Percentiles rank a stretch among this genome's conserved stretches.
Evolutionary conservation across 2,888 invertebrate genomes (phyloP).

Genomic region (Pristionchus exspectatus): DNA sequence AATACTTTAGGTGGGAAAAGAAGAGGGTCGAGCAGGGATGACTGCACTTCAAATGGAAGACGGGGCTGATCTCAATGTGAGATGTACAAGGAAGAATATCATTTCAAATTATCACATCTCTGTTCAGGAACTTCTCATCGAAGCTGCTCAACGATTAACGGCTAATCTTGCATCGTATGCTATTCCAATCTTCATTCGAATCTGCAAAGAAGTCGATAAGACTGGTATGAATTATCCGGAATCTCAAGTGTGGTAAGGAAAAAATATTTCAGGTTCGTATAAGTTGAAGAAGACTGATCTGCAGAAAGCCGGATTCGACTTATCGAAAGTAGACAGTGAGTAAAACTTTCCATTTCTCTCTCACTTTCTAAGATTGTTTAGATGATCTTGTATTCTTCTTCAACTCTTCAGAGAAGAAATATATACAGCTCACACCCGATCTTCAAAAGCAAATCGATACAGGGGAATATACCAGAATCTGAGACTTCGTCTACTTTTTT

Average conservation of each 20-base stretch:
- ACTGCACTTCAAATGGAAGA: slow-evolving; percentile 87
- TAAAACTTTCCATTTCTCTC: not conserved
- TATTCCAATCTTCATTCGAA: slow-evolving; percentile 90
- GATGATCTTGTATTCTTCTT: slow-evolving; percentile 85
- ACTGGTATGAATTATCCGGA: slow-evolving; percentile 89
- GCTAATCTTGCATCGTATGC: slow-evolving; percentile 88
- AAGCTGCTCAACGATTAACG: slow-evolving; percentile 69
- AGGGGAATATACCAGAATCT: slow-evolving; percentile 72
- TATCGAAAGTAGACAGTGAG: slow-evolving; percentile 66
- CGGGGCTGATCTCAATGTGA: slow-evolving; percentile 73
- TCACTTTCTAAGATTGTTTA: not conserved
- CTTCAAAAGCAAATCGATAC: slow-evolving; percentile 73
- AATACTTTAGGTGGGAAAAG: slow-evolving; percentile 55
- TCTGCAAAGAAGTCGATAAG: slow-evolving; percentile 88
- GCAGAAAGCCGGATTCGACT: slow-evolving; percentile 89
- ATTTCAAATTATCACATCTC: too few species aligned
- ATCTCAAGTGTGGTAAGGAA: too few species aligned
- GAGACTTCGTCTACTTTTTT: slow-evolving; percentile 35
- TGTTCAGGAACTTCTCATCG: slow-evolving; percentile 68
- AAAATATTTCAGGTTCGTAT: slow-evolving; percentile 89
- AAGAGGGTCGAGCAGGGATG: slow-evolving; percentile 92
- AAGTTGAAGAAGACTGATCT: slow-evolving; percentile 93
- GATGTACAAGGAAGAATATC: not conserved
- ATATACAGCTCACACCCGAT: slow-evolving; percentile 66
- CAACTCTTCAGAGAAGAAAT: slow-evolving; percentile 65